phyloP scores from a whole-genome alignment of 2,797 vertebrate genomes.

The Salmo trutta region DNA sequence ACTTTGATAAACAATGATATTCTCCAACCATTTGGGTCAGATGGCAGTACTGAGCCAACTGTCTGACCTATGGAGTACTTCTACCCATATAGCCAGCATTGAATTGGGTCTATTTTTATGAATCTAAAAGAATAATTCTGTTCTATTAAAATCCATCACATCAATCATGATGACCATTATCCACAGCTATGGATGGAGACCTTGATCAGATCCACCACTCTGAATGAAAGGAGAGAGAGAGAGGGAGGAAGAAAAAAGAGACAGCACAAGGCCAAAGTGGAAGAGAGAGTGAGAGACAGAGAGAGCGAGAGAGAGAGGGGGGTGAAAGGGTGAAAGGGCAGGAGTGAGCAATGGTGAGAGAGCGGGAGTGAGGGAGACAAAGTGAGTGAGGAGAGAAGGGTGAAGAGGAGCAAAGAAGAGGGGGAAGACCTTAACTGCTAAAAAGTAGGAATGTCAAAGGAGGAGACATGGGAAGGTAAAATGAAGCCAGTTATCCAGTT shows the following conservation, averaged over 20 bases:
- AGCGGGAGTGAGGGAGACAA: background rate
- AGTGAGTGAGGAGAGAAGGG: background rate
- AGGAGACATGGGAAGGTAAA: slow-evolving; percentile 80
- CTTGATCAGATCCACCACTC: slow-evolving; percentile 53
- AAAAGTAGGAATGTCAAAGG: slow-evolving; percentile 65
- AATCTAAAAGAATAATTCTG: slow-evolving; percentile 31
- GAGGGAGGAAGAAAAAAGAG: background rate
- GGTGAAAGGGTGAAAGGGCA: background rate
- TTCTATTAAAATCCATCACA: slow-evolving; percentile 68
- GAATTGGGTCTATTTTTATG: slow-evolving; percentile 37
- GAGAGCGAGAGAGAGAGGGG: slow-evolving; percentile 16
- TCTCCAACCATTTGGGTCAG: background rate
- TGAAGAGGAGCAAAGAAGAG: slow-evolving; percentile 1
- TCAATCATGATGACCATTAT: slow-evolving; percentile 73
- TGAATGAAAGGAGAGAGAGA: slow-evolving; percentile 16
- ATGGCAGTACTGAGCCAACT: background rate
- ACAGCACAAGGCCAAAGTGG: no score
- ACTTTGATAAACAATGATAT: slow-evolving; percentile 1
- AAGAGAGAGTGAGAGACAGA: slow-evolving; percentile 6
- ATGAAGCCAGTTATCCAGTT: slow-evolving; percentile 85
- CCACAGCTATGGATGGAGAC: slow-evolving; percentile 65
- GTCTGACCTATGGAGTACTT: slow-evolving; percentile 20
- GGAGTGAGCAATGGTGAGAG: background rate
- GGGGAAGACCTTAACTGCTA: slow-evolving; percentile 55
- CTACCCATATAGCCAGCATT: slow-evolving; percentile 19